Conservation (phyloP, 64 coral and sea anemone species). For the Montipora sp. region DNA sequence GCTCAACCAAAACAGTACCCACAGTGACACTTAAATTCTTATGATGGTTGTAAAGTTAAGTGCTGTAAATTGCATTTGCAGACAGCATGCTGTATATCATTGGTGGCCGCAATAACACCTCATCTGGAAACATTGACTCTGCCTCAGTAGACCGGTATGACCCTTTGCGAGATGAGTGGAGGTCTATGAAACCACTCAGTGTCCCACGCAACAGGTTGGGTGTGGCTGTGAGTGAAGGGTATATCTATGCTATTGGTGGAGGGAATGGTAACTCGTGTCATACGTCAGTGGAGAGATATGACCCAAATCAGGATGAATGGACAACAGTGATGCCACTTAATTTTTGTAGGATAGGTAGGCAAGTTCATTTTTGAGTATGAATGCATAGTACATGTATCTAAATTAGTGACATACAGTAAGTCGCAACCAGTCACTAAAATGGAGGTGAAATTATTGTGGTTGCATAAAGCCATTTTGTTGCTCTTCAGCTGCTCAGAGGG, state of each 20-base stretch:
- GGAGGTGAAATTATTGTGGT: too few species aligned
- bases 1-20: too few species aligned
- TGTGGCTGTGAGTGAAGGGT: slow-evolving; percentile 52
- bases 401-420: too few species aligned
- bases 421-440: too few species aligned
- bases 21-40: too few species aligned
- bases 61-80: neutral
- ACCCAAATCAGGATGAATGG: slow-evolving; percentile 70
- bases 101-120: slow-evolving; percentile 79
- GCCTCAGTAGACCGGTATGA: slow-evolving; percentile 76
- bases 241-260: slow-evolving; percentile 84
- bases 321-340: slow-evolving; percentile 58
- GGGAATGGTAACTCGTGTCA: slow-evolving; percentile 65
- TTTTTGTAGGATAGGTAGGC: slow-evolving; percentile 68
- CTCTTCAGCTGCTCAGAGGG: too few species aligned
- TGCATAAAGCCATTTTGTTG: too few species aligned
- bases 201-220: slow-evolving; percentile 81
- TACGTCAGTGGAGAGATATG: slow-evolving; percentile 70
- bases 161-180: slow-evolving; percentile 72
- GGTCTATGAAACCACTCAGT: slow-evolving; percentile 51
- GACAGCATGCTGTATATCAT: slow-evolving; percentile 84
- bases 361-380: neutral
- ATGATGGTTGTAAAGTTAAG: neutral
- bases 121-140: slow-evolving; percentile 70
- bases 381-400: too few species aligned